Conservation (phyloP, 2,888 invertebrate genomes). For the Protonemura montana region DNA sequence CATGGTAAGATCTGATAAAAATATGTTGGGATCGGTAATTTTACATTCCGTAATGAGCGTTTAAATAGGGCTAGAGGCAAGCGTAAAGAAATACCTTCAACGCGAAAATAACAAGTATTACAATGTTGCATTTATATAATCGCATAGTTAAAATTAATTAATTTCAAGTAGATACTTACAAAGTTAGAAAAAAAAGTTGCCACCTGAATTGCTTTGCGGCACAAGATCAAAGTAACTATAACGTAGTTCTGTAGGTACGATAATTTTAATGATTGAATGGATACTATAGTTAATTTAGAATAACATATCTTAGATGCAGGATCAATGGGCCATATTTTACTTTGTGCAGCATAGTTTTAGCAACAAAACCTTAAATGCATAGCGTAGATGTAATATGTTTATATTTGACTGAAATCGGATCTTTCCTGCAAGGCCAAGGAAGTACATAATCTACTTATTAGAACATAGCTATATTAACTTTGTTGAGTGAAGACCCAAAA, state of each 20-base stretch:
- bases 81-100: not conserved
- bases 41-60: too few relatives aligned
- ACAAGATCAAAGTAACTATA: not conserved
- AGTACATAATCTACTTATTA: not conserved
- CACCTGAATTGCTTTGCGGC: not conserved
- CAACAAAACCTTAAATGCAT: not conserved
- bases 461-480: too few relatives aligned
- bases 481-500: too few relatives aligned
- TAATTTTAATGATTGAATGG: not conserved
- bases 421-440: not conserved
- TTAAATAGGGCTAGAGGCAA: not conserved
- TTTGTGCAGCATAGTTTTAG: not conserved
- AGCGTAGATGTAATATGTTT: not conserved
- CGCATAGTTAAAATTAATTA: not conserved
- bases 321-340: not conserved
- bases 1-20: not conserved
- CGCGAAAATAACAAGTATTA: not conserved
- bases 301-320: not conserved
- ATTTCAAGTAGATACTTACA: not conserved
- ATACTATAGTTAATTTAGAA: not conserved
- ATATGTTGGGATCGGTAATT: not conserved
- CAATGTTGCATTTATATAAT: constrained; percentile 7
- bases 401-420: not conserved
- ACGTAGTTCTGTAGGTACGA: not conserved
- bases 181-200: not conserved